A percentile compares a stretch with the other conserved stretches of the same genome.
Evolutionary conservation across 2,888 invertebrate genomes (phyloP).

Genomic region (Cryptocephalus moraei): DNA sequence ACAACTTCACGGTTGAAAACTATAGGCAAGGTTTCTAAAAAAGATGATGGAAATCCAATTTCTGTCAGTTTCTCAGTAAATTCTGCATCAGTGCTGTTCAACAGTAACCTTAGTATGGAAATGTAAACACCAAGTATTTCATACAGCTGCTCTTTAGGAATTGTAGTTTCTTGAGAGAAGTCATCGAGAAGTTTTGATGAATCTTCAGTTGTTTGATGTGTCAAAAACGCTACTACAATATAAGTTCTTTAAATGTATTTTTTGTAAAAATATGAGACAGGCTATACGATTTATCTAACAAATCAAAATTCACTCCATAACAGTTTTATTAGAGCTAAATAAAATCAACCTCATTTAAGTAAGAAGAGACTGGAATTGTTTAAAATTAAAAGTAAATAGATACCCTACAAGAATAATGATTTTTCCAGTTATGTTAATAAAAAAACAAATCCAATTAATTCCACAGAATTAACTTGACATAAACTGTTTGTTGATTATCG

Average conservation of each 20-base stretch:
- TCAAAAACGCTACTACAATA: conserved; percentile 23
- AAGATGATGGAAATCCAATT: conserved; percentile 25
- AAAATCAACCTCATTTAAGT: too few species aligned
- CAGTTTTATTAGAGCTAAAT: too few species aligned
- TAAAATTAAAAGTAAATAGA: too few species aligned
- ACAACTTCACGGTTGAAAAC: conserved; percentile 20
- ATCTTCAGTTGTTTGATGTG: conserved; percentile 19
- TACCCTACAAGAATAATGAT: too few species aligned
- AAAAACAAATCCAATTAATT: too few species aligned
- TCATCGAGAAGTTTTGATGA: conserved; percentile 20
- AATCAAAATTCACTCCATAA: too few species aligned
- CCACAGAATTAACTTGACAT: too few species aligned
- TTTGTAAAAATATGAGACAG: neutral
- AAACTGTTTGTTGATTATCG: too few species aligned
- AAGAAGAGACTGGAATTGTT: too few species aligned
- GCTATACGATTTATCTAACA: too few species aligned
- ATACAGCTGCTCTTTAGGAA: conserved; percentile 18
- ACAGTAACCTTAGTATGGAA: conserved; percentile 19
- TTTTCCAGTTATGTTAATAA: too few species aligned
- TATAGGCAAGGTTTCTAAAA: conserved; percentile 26
- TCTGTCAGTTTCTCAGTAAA: conserved; percentile 21
- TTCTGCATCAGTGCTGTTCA: conserved; percentile 22
- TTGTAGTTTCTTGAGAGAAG: conserved; percentile 17
- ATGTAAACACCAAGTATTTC: conserved; percentile 23
- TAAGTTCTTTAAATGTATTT: conserved; percentile 3